phyloP scores from a whole-genome alignment of 2,888 invertebrate species.

The Mimachlamys varia region DNA sequence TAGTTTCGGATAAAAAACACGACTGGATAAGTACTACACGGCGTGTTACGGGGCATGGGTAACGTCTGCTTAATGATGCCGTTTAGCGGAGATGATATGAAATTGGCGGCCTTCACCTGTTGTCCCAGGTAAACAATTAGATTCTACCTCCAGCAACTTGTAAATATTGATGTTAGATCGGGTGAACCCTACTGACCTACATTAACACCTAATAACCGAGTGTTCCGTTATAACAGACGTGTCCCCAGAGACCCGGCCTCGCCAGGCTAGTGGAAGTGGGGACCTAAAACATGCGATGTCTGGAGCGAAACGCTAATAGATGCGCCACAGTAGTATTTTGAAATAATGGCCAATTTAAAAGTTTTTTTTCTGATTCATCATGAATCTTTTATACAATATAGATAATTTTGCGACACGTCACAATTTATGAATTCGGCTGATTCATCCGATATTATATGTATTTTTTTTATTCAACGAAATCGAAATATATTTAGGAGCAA shows the following conservation, averaged over 20 bases:
- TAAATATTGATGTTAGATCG: conserved; percentile 20
- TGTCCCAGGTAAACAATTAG: neutral
- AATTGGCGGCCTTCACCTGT: neutral
- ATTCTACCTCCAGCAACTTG: conserved; percentile 29
- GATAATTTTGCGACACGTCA: no score
- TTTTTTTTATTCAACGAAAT: no score
- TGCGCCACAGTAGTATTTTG: no score
- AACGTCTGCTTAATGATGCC: conserved; percentile 12
- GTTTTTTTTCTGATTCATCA: no score
- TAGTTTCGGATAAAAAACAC: neutral
- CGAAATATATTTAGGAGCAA: no score
- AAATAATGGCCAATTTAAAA: no score
- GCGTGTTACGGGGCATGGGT: neutral
- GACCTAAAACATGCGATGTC: no score
- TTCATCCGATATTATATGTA: no score
- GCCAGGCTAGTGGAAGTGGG: no score
- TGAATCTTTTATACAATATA: no score
- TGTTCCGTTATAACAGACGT: neutral
- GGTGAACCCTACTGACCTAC: neutral
- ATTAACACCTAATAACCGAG: neutral
- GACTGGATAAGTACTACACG: neutral
- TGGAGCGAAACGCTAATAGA: no score
- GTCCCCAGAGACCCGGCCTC: neutral
- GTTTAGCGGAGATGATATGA: neutral
- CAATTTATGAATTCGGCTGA: no score